Evolutionary conservation across 2,888 invertebrate species (phyloP).

Genomic region (Platycheirus albimanus): DNA sequence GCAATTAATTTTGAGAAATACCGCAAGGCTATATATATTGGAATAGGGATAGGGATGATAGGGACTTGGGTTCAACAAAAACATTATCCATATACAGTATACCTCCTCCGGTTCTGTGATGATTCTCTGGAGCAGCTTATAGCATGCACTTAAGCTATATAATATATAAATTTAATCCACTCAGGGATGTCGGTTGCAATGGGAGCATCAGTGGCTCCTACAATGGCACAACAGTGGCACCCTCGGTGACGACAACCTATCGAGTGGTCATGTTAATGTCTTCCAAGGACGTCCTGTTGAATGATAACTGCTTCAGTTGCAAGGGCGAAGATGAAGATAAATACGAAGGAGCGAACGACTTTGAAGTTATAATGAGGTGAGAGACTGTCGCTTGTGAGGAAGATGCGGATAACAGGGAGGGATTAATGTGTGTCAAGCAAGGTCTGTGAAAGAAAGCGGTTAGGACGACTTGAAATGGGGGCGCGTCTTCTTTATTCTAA

Average conservation of each 20-base stretch:
- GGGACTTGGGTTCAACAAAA: slow-evolving; percentile 32
- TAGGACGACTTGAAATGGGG: too few species aligned
- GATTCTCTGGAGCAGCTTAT: too few species aligned
- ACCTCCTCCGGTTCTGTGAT: slow-evolving; percentile 6
- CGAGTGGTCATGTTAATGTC: slow-evolving; percentile 58
- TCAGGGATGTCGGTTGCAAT: slow-evolving; percentile 21
- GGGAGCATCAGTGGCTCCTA: slow-evolving; percentile 12
- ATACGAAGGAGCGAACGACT: not conserved
- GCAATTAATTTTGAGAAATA: slow-evolving; percentile 55
- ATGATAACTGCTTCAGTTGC: slow-evolving; percentile 30
- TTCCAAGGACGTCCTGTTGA: slow-evolving; percentile 62
- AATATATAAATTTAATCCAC: too few species aligned
- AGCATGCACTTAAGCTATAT: slow-evolving; percentile 47
- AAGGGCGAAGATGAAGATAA: slow-evolving; percentile 4
- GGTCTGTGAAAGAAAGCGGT: not conserved
- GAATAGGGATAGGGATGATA: not conserved
- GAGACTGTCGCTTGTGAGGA: not conserved
- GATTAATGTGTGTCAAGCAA: not conserved
- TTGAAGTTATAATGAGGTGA: slow-evolving; percentile 44
- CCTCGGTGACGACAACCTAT: slow-evolving; percentile 34
- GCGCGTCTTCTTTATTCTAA: too few species aligned
- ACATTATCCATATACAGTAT: slow-evolving; percentile 22
- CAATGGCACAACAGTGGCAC: slow-evolving; percentile 38
- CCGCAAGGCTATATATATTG: slow-evolving; percentile 24
- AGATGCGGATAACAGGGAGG: not conserved